Evolutionary conservation across 2,888 invertebrate species (phyloP).

Genomic region (Drosophila antonietae): DNA sequence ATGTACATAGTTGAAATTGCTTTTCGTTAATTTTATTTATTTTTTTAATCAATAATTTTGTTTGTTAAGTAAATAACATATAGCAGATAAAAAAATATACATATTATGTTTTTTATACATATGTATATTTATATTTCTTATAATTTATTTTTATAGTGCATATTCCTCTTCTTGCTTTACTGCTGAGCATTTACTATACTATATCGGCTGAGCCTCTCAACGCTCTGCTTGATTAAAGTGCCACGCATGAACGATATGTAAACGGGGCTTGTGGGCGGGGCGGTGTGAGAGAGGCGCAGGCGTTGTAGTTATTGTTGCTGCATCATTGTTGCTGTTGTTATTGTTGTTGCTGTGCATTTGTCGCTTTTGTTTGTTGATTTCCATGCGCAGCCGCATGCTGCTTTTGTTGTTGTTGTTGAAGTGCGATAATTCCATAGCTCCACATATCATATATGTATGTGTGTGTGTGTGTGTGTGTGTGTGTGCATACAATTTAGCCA

Average conservation of each 20-base stretch:
- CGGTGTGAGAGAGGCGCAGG: conserved; percentile 19
- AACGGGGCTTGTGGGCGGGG: conserved; percentile 13
- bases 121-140: too few relatives aligned
- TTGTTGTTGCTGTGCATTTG: conserved; percentile 48
- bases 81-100: too few relatives aligned
- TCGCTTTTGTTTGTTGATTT: conserved; percentile 68
- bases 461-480: not conserved
- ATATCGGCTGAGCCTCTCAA: conserved; percentile 37
- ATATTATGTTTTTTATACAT: too few relatives aligned
- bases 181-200: conserved; percentile 26
- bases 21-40: too few relatives aligned
- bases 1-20: too few relatives aligned
- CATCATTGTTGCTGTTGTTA: conserved; percentile 16
- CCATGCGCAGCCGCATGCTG: conserved; percentile 39
- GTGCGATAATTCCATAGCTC: conserved; percentile 75
- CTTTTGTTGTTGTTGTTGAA: conserved; percentile 54
- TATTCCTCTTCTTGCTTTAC: conserved; percentile 12
- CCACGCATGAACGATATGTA: conserved; percentile 39
- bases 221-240: conserved; percentile 72
- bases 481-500: not conserved
- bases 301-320: conserved; percentile 28
- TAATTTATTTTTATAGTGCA: conserved; percentile 17
- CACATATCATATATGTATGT: conserved; percentile 6
- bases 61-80: too few relatives aligned
- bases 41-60: too few relatives aligned